A percentile compares a stretch with the other conserved stretches of the same genome.
These are phyloP conservation scores for Diachrysia chrysitis DNA, from an alignment of 2,888 invertebrate species.

Conservation along the genomic window DNA sequence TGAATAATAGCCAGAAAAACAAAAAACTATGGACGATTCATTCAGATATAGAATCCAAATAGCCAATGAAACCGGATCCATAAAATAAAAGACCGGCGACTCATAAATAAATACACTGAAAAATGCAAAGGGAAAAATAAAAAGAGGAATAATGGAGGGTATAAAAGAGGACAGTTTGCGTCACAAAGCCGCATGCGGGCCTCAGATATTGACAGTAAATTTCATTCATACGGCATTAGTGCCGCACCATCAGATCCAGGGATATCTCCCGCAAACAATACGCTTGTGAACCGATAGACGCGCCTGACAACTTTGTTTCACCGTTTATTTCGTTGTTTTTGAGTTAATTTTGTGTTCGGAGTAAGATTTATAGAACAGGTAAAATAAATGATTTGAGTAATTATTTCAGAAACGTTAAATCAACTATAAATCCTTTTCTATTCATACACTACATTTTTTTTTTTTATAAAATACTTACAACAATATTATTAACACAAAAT, in stretches of 20 bases:
- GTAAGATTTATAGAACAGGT: neutral
- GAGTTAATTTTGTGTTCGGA: neutral
- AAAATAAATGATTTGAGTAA: too few relatives aligned
- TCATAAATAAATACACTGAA: slow-evolving; percentile 79
- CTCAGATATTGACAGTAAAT: slow-evolving; percentile 89
- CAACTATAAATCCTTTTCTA: too few relatives aligned
- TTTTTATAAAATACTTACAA: too few relatives aligned
- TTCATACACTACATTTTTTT: too few relatives aligned
- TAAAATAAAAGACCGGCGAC: slow-evolving; percentile 69
- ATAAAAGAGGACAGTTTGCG: slow-evolving; percentile 87
- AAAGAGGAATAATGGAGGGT: slow-evolving; percentile 81
- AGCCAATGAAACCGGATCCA: slow-evolving; percentile 64
- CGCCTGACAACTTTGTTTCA: slow-evolving; percentile 18
- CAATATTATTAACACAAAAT: too few relatives aligned
- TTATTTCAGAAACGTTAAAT: too few relatives aligned
- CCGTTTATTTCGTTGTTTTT: neutral
- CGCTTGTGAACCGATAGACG: slow-evolving; percentile 47
- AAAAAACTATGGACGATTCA: slow-evolving; percentile 36
- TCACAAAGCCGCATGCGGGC: slow-evolving; percentile 89
- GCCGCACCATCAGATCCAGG: slow-evolving; percentile 88
- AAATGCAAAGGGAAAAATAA: slow-evolving; percentile 79
- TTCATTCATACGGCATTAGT: slow-evolving; percentile 89
- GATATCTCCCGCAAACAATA: slow-evolving; percentile 75
- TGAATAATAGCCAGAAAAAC: slow-evolving; percentile 25
- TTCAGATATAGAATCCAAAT: slow-evolving; percentile 56